Evolutionary conservation across 2,113 vertebrate genomes (phyloP).

Genomic region (Lucifuga dentata): DNA sequence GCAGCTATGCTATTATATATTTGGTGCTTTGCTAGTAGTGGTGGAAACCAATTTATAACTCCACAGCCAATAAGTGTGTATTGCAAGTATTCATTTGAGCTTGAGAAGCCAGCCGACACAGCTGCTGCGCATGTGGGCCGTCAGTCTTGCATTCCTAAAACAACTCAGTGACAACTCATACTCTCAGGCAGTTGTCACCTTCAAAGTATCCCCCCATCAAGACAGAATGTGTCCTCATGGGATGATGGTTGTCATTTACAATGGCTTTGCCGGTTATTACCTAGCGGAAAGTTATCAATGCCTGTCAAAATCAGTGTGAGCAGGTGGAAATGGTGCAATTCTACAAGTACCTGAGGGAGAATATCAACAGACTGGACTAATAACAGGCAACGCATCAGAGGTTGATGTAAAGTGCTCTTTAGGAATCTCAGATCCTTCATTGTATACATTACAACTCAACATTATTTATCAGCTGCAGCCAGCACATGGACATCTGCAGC

Average conservation of each 20-base stretch:
- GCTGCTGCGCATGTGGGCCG: conserved; percentile 38
- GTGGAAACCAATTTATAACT: conserved; percentile 40
- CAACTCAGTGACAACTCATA: conserved; percentile 62
- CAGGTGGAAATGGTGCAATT: conserved; percentile 59
- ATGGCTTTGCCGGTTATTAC: conserved; percentile 66
- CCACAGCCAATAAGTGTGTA: conserved; percentile 32
- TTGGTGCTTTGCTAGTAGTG: conserved; percentile 33
- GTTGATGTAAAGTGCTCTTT: conserved; percentile 56
- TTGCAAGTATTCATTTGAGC: conserved; percentile 60
- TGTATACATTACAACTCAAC: too few species aligned
- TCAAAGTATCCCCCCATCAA: conserved; percentile 68
- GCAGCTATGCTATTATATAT: conserved; percentile 31
- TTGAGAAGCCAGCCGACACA: conserved; percentile 34
- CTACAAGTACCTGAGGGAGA: conserved; percentile 49
- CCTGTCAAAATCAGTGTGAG: conserved; percentile 69
- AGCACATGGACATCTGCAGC: conserved; percentile 8
- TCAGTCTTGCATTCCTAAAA: conserved; percentile 57
- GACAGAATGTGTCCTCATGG: conserved; percentile 58
- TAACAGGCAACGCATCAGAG: conserved; percentile 55
- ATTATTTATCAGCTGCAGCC: conserved; percentile 12
- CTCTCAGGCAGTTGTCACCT: conserved; percentile 64
- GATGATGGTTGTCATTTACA: conserved; percentile 71
- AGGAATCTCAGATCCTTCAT: conserved; percentile 20
- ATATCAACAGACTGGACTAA: conserved; percentile 65
- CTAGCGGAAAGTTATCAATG: conserved; percentile 61